Evolutionary conservation across 2,888 invertebrate genomes (phyloP).

Genomic region (Eupeodes luniger): DNA sequence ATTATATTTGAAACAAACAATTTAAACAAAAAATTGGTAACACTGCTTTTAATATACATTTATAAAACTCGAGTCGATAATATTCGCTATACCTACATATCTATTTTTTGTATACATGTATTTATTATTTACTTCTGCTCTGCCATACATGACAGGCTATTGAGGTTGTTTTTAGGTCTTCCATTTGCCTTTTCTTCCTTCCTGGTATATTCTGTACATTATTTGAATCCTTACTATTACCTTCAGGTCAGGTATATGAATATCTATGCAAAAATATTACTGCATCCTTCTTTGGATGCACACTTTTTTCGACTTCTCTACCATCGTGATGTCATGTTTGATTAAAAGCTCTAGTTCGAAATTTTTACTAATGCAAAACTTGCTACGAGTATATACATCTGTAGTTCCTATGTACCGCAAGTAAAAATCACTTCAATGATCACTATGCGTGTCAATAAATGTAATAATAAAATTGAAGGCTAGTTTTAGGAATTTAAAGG

Average conservation of each 20-base stretch:
- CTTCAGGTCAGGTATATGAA: neutral
- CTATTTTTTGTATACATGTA: neutral
- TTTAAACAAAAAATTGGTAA: neutral
- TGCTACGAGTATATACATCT: too few relatives aligned
- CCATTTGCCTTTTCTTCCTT: constrained; percentile 37
- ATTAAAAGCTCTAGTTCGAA: too few relatives aligned
- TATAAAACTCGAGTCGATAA: constrained; percentile 62
- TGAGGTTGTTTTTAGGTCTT: constrained; percentile 65
- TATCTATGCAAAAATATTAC: neutral
- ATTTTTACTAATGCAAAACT: too few relatives aligned
- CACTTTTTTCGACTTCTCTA: too few relatives aligned
- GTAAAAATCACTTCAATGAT: too few relatives aligned
- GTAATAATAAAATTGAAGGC: too few relatives aligned
- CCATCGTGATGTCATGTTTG: too few relatives aligned
- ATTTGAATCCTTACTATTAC: neutral
- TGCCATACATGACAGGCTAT: constrained; percentile 53
- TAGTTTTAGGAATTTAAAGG: too few relatives aligned
- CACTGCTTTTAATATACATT: constrained; percentile 17
- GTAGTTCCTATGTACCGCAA: too few relatives aligned
- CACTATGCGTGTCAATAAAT: too few relatives aligned
- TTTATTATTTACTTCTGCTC: constrained; percentile 3
- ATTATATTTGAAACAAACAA: too few relatives aligned
- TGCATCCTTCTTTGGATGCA: constrained; percentile 27
- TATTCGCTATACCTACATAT: constrained; percentile 12
- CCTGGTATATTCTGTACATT: neutral